Base-by-base conservation (phyloP, 2,888 invertebrate genomes). In the Drosophila pullipes region DNA sequence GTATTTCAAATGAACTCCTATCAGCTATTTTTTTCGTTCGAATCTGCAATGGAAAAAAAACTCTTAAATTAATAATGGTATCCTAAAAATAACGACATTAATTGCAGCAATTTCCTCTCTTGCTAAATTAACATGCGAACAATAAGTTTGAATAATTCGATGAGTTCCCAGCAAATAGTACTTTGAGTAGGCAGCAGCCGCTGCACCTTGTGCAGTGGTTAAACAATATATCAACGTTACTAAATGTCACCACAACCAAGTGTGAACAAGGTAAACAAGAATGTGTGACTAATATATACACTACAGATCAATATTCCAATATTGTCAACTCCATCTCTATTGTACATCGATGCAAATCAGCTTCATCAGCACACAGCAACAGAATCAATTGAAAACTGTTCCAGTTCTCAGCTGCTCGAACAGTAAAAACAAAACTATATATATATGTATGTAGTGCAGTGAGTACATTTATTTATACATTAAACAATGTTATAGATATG, bases 231-330 rank as follows among this genome's bases (percentile, higher is more conserved):
- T 55, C 69, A 74, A 69, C 64, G 64, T 50, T 44, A 59, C 39
- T 58, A 59, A 74, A 58, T 69, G 64, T 54, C 63, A 83, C 83
- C 68, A 44, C 64, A 81, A 25, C 33, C 54, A 33, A 22, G 44
- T n/a, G n/a, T 18, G 35, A 61, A 35, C 58, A 59, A 73, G 28
- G 39, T 6, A 28, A 28, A 16, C n/a, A 1, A 22, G 11, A 28
- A 0, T 3, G 1, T 30, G 9, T 47, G 64, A 74, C 57, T 33
- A 4, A n/a, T 0, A 4, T 7, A 53, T 60, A 22, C 66, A 13
- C 63, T 57, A 3, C 18, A 47, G 6, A 58, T 55, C 6, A 4
- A 37, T 18, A 28, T 28, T 7, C 25, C 25, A 25, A 25, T 2
- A 35, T 54, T 9, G 7, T 16, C 31, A 4, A 13, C 4, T 1